Evolutionary conservation across 2,888 invertebrate species (phyloP).

Genomic region (Erebia epiphron): DNA sequence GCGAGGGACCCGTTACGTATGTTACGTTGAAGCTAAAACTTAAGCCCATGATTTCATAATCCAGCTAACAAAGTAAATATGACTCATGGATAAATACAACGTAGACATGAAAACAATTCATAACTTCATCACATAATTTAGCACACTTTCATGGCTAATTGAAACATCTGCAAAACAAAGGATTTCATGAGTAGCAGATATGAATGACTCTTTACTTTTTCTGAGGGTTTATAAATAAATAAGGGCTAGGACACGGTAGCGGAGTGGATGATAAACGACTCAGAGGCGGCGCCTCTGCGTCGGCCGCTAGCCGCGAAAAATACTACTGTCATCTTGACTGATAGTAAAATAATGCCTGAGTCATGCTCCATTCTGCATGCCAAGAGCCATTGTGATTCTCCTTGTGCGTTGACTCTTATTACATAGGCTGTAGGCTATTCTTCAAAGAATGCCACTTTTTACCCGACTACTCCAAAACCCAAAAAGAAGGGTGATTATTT

Average conservation of each 20-base stretch:
- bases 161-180: conserved; percentile 21
- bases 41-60: background rate
- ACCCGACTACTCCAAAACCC: no score
- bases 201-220: conserved; percentile 54
- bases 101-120: background rate
- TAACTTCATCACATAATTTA: background rate
- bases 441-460: conserved; percentile 45
- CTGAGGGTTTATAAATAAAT: conserved; percentile 63
- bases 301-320: conserved; percentile 79
- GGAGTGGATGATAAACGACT: conserved; percentile 77
- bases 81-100: background rate
- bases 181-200: conserved; percentile 46
- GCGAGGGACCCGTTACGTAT: no score
- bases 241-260: conserved; percentile 63
- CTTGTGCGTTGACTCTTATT: conserved; percentile 68
- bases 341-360: conserved; percentile 76
- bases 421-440: conserved; percentile 59
- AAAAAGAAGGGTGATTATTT: no score
- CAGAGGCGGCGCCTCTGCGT: conserved; percentile 70
- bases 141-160: conserved; percentile 19
- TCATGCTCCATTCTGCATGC: conserved; percentile 75
- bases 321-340: conserved; percentile 81
- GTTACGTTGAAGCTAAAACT: no score
- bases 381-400: conserved; percentile 69
- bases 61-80: background rate